Percentiles rank a stretch among this genome's conserved stretches.
Evolutionary conservation across 1,140 invertebrate genomes (phyloP).

Genomic region (Akabosia matsudoensis): DNA sequence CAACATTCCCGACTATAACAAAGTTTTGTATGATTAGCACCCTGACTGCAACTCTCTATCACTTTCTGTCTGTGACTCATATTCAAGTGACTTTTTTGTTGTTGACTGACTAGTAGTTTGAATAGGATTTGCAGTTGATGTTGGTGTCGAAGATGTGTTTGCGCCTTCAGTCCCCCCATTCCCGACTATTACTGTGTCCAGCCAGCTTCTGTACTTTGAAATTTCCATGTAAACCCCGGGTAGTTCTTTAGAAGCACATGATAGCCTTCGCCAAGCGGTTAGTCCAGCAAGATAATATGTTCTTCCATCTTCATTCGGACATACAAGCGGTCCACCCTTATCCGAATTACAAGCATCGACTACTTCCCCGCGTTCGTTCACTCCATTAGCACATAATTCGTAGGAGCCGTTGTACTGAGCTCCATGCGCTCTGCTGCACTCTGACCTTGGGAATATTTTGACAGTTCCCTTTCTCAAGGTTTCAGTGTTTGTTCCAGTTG

Average conservation of each 20-base stretch:
- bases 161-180: too few species aligned
- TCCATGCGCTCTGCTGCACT: not conserved
- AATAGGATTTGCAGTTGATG: too few species aligned
- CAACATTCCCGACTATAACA: too few species aligned
- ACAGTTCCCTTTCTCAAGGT: not conserved
- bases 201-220: not conserved
- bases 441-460: not conserved
- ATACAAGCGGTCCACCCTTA: not conserved
- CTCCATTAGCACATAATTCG: not conserved
- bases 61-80: too few species aligned
- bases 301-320: not conserved
- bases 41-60: too few species aligned
- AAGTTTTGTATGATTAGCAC: too few species aligned
- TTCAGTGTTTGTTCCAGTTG: not conserved
- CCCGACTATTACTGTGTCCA: not conserved
- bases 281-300: not conserved
- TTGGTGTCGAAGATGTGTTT: too few species aligned
- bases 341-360: not conserved
- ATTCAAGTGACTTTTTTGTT: too few species aligned
- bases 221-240: not conserved
- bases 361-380: not conserved
- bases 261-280: not conserved
- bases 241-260: not conserved
- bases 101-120: too few species aligned
- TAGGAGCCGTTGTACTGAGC: not conserved